Conservation (phyloP, 2,797 vertebrate genomes). For the Poecilia velifera region DNA sequence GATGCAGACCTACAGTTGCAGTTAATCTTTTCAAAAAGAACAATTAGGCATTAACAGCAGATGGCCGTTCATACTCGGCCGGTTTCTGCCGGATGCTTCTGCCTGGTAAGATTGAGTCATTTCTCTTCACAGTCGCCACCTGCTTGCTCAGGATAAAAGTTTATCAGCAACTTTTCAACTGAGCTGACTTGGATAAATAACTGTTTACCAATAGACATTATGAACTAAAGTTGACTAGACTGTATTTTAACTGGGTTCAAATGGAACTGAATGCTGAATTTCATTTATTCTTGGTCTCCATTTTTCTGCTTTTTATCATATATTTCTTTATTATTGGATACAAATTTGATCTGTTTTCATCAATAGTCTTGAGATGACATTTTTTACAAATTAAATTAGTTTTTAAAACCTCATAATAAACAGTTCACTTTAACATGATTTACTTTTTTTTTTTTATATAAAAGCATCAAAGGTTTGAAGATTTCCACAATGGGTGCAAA, state of each 20-base stretch:
- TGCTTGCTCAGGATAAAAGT: too few species aligned
- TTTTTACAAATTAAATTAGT: neutral
- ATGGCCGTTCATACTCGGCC: neutral
- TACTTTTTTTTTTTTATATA: neutral
- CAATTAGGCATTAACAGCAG: neutral
- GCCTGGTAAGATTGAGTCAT: neutral
- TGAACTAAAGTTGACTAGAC: neutral
- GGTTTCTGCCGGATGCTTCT: neutral
- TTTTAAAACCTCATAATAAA: neutral
- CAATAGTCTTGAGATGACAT: neutral
- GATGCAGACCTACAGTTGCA: constrained; percentile 19
- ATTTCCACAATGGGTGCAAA: neutral
- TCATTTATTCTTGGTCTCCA: neutral
- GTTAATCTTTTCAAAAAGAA: constrained; percentile 23
- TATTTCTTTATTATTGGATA: neutral
- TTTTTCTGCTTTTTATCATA: neutral
- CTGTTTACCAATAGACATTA: neutral
- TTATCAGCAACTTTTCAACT: neutral
- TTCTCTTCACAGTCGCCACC: neutral
- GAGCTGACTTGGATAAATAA: neutral
- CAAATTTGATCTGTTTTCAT: neutral
- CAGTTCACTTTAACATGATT: neutral
- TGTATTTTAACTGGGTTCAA: neutral
- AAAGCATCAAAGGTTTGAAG: neutral
- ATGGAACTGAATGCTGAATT: neutral